Evolutionary conservation across 1,140 invertebrate genomes (phyloP), one percentile per base, ranked within the genome.

Genomic region (Leptinotarsa texana): DNA sequence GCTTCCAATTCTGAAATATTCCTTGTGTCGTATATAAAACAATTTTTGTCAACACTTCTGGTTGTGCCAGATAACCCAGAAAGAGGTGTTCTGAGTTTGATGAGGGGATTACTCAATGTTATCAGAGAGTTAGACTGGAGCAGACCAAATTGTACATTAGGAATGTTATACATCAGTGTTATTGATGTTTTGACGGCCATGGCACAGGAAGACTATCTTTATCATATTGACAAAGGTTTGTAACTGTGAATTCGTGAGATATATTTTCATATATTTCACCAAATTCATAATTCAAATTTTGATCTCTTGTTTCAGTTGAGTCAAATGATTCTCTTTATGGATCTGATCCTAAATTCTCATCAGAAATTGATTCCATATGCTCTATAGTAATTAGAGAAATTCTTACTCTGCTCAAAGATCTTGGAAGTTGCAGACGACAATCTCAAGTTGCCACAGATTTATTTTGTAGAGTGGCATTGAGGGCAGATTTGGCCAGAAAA

Each of bases 241-340:
- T 67, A 27, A 22, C 33, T 42, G 33, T 42, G 11, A 42, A 42
- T 42, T 42, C 33, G 33, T 42, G 33, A 42, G 0, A 42, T n/a
- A n/a, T n/a, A n/a, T n/a, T n/a, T n/a, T n/a, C n/a, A 42, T 42
- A 42, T 11, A 42, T 42, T 42, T 42, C 33, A 11, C 33, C 33
- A 42, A 42, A 42, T 11, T 42, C 8, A 42, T 42, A 72, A 62
- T 72, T 72, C 48, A 75, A 62, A 80, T 42, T 42, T 42, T 42
- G 8, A 63, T 78, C 47, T 74, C 75, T 42, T 42, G 82, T 89
- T 87, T 77, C 86, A 95, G 95, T 98, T 69, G 93, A 98, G 83
- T 96, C 96, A 2, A 98, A 98, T 85, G 96, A 98, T 85, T 89
- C 91, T 67, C 85, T 98, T n/a, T 98, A 98, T 85, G 96, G 96